Percentiles rank a stretch among this genome's conserved stretches.
phyloP scores from a whole-genome alignment of 2,888 invertebrate genomes.

The Tinea trinotella region DNA sequence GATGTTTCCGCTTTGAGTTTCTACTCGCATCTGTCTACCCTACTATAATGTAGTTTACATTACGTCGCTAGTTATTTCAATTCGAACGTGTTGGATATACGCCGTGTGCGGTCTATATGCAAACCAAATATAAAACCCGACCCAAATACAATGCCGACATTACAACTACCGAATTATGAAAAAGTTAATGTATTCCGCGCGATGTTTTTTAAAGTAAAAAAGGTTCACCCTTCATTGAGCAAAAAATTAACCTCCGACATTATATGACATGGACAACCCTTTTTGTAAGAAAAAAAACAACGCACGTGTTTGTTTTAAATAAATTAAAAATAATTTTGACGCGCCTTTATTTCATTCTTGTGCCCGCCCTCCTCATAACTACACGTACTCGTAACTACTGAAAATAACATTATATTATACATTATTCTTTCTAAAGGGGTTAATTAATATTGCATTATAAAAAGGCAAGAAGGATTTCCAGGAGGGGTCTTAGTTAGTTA shows the following conservation, averaged over 20 bases:
- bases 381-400: too few relatives aligned
- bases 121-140: conserved; percentile 10
- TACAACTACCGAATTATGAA: conserved; percentile 11
- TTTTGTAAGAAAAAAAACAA: background rate
- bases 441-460: too few relatives aligned
- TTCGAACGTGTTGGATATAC: background rate
- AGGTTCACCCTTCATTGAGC: background rate
- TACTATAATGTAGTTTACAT: background rate
- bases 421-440: too few relatives aligned
- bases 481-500: too few relatives aligned
- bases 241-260: conserved; percentile 1
- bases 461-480: too few relatives aligned
- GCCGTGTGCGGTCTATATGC: conserved; percentile 12
- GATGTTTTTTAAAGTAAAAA: background rate
- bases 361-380: too few relatives aligned
- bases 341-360: too few relatives aligned
- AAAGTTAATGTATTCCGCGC: conserved; percentile 9
- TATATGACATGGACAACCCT: background rate
- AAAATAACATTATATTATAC: too few relatives aligned
- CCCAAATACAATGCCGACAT: conserved; percentile 2
- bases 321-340: too few relatives aligned
- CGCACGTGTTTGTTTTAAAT: background rate
- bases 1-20: background rate
- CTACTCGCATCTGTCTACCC: background rate
- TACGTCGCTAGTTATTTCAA: background rate